Conservation (phyloP, 2,113 vertebrate genomes). For the Motacilla alba region DNA sequence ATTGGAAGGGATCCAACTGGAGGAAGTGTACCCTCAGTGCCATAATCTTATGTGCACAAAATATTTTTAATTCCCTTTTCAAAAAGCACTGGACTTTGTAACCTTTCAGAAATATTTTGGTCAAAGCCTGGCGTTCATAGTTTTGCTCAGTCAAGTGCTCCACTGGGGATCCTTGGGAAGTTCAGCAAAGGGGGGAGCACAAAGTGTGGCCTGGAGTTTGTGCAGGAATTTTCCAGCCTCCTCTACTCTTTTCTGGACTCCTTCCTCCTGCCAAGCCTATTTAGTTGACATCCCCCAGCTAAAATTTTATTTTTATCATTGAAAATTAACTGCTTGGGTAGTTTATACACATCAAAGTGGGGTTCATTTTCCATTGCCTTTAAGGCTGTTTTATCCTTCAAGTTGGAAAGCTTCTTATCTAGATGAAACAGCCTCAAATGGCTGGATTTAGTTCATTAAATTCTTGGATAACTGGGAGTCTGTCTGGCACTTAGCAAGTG, state of each 20-base stretch:
- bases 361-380: constrained; percentile 22
- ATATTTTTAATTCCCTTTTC: background rate
- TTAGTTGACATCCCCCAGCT: background rate
- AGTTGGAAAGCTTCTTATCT: constrained; percentile 11
- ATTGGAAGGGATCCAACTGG: background rate
- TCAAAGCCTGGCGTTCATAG: background rate
- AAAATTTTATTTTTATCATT: constrained; percentile 26
- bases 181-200: background rate
- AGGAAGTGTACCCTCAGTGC: constrained; percentile 7
- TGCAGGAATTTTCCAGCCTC: background rate
- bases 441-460: constrained; percentile 47
- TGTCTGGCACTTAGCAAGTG: constrained; percentile 25
- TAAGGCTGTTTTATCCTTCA: constrained; percentile 3
- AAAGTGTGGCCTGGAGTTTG: background rate
- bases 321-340: background rate
- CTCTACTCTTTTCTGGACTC: background rate
- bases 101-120: background rate
- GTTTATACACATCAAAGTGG: background rate
- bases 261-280: background rate
- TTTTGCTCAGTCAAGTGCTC: background rate
- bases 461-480: constrained; percentile 33
- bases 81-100: background rate
- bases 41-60: background rate
- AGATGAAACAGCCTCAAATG: constrained; percentile 47
- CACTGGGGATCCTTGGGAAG: background rate